Conservation (phyloP, 1,140 invertebrate genomes). For the Venturia canescens region DNA sequence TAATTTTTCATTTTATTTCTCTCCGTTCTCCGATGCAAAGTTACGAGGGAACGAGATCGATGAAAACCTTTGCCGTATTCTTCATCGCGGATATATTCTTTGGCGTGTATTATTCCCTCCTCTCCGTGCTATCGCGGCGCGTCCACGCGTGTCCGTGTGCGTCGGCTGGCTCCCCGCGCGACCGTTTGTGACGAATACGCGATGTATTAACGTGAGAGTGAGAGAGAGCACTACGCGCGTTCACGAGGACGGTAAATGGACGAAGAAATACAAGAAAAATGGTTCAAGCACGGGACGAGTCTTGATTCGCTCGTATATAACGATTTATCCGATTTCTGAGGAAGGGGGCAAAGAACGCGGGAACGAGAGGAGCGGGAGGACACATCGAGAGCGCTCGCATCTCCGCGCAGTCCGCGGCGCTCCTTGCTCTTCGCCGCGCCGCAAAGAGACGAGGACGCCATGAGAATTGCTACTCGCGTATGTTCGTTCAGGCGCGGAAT, state of each 20-base stretch:
- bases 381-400: constrained; percentile 11
- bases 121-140: no score
- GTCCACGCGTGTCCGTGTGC: no score
- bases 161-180: no score
- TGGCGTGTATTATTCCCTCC: neutral
- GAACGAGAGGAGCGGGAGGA: neutral
- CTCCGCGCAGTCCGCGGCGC: neutral
- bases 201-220: constrained; percentile 2
- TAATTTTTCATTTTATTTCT: constrained; percentile 28
- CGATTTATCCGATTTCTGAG: constrained; percentile 7
- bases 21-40: constrained; percentile 6
- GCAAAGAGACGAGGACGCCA: neutral
- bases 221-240: constrained; percentile 5
- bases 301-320: constrained; percentile 15
- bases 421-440: neutral
- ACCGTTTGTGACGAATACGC: neutral
- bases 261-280: constrained; percentile 5
- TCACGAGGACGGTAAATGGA: neutral
- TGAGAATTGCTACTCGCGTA: constrained; percentile 44
- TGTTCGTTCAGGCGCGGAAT: constrained; percentile 47
- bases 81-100: constrained; percentile 9
- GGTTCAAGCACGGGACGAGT: neutral
- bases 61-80: neutral
- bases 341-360: neutral
- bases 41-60: constrained; percentile 12